A percentile compares a stretch with the other conserved stretches of the same genome.
phyloP scores from a whole-genome alignment of 2,797 vertebrate genomes.

The Chloroceryle inda region DNA sequence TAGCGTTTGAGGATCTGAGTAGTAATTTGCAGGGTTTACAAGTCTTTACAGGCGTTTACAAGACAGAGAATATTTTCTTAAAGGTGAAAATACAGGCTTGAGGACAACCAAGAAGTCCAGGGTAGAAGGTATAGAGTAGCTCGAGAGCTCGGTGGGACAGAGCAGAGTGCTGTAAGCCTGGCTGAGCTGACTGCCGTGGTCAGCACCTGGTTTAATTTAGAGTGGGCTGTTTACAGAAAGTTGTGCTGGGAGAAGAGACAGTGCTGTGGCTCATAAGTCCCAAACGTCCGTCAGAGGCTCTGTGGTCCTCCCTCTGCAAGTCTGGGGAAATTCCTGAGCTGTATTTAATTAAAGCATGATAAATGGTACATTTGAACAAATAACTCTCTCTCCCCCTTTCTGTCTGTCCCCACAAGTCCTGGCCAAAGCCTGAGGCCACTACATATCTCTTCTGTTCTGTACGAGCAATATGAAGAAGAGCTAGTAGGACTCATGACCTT shows the following conservation, averaged over 20 bases:
- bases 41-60: neutral
- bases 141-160: neutral
- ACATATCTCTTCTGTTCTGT: neutral
- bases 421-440: neutral
- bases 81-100: neutral
- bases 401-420: neutral
- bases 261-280: neutral
- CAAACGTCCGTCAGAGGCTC: neutral
- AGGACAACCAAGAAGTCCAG: neutral
- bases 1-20: neutral
- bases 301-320: neutral
- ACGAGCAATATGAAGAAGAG: neutral
- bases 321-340: neutral
- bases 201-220: neutral
- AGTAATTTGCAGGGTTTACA: neutral
- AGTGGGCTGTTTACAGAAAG: neutral
- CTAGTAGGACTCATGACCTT: neutral
- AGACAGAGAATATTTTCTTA: neutral
- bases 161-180: neutral
- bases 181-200: fast-evolving
- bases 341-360: slow-evolving; percentile 5
- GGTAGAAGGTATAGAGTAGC: neutral
- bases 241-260: neutral
- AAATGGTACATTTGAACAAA: neutral
- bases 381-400: neutral